A percentile compares a stretch with the other conserved stretches of the same genome.
Conservation (phyloP, 2,797 vertebrate genomes). For the Crocodylus rhombifer region DNA sequence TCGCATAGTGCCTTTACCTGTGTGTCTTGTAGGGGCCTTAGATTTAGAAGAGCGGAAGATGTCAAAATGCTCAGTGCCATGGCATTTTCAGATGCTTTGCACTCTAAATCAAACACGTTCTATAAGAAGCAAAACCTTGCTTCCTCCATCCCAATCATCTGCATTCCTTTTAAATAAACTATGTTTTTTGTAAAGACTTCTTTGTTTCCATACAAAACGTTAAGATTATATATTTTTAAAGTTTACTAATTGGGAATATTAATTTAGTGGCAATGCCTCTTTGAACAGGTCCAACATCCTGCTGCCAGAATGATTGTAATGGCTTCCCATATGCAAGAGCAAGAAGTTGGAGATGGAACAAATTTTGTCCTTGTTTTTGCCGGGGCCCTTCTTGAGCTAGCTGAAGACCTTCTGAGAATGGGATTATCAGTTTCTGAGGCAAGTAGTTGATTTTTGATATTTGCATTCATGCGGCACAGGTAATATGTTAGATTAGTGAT, state of each 20-base stretch:
- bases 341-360: constrained; percentile 98
- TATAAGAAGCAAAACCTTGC: too few species aligned
- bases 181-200: too few species aligned
- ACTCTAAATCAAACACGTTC: too few species aligned
- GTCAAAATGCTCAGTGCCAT: too few species aligned
- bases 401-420: constrained; percentile 95
- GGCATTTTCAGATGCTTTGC: too few species aligned
- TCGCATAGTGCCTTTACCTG: too few species aligned
- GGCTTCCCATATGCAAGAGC: constrained; percentile 99
- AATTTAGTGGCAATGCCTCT: background rate
- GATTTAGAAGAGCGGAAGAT: too few species aligned
- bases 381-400: constrained; percentile 93
- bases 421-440: constrained; percentile 97
- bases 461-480: background rate
- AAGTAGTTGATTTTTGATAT: constrained; percentile 7
- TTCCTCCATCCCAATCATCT: too few species aligned
- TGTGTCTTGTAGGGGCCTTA: too few species aligned
- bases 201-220: background rate
- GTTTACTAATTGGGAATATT: background rate
- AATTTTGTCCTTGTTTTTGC: constrained; percentile 98
- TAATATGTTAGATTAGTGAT: background rate
- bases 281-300: constrained; percentile 94
- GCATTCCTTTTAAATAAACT: too few species aligned
- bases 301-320: constrained; percentile 99
- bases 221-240: background rate